These are phyloP conservation scores for Xanthorhoe spadicearia DNA, from an alignment of 2,888 invertebrate genomes.

Conservation along the genomic window DNA sequence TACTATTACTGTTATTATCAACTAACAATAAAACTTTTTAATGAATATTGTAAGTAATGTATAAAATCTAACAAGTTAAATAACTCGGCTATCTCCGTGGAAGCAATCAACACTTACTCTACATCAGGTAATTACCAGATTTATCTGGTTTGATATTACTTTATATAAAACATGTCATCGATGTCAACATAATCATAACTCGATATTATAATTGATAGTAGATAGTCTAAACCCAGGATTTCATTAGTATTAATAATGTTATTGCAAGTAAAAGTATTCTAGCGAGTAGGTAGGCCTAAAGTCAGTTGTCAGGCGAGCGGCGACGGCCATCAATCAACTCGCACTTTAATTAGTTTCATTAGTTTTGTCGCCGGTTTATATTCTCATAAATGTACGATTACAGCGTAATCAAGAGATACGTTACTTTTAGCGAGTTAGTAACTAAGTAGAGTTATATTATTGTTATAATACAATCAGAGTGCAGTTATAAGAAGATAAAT, in stretches of 20 bases:
- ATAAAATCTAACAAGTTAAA: too few species aligned
- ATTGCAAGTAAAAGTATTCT: conserved; percentile 3
- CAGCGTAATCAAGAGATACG: conserved; percentile 9
- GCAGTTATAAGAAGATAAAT: neutral
- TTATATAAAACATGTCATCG: neutral
- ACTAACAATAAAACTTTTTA: neutral
- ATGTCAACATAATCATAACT: neutral
- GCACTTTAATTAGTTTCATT: conserved; percentile 39
- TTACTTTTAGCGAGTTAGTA: conserved; percentile 13
- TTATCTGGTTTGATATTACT: neutral
- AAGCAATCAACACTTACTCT: too few species aligned
- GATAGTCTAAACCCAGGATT: neutral
- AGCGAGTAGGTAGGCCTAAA: conserved; percentile 15
- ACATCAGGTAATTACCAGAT: too few species aligned
- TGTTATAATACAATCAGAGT: neutral
- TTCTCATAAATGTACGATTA: conserved; percentile 18
- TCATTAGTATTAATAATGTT: neutral
- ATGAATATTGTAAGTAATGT: too few species aligned
- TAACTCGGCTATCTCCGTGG: too few species aligned
- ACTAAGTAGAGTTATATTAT: neutral
- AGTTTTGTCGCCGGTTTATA: conserved; percentile 31
- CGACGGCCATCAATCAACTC: conserved; percentile 34
- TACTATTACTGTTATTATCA: neutral
- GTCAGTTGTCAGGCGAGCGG: conserved; percentile 4
- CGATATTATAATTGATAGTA: neutral